Evolutionary conservation across 2,797 vertebrate species (phyloP), one percentile per base, ranked within the genome.

Genomic region (Paedocypris micromegethes): DNA sequence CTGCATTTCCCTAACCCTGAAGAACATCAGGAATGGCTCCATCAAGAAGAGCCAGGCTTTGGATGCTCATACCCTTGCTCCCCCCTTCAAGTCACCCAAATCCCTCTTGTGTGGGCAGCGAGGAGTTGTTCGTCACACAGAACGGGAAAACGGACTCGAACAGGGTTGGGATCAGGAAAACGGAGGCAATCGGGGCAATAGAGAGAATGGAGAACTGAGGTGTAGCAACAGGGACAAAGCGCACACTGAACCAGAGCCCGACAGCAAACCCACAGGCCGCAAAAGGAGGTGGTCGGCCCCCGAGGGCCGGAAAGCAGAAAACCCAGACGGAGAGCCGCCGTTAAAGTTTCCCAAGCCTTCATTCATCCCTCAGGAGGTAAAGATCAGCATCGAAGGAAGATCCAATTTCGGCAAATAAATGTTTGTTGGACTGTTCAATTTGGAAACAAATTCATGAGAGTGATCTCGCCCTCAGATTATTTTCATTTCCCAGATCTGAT

Each of bases 231-330:
- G 86, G 82, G 81, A 78, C 74, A 84, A 85, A 84, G 82, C 83
- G 80, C 66, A 58, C 49, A 83, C 86, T 75, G 89, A 89, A 83
- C 81, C 79, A 63, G 91, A 93, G 81, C 81, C 90, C 70, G 70
- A 72, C 59, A 83, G 85, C 52, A 91, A 88, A 80, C 86, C 91
- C 49, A 62, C 80, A 5, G 82, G 91, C 68, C 91, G 96, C 86
- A 98, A 99, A 88, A 88, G 97, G 82, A 93, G 97, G 83, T 99
- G 97, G 97, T 99, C 97, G 0, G 97, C 97, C 6, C 97, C 97
- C 0, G 97, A 98, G 85, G 92, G 93, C 75, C 92, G 96, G 41
- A 95, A 96, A 89, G 88, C 97, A 83, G 96, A 97, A 84, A 95
- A 92, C 83, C 83, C 86, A 0, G 96, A 98, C 80, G 93, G 95